Percentiles rank a stretch among this genome's conserved stretches.
phyloP scores from a whole-genome alignment of 37 sponge, comb jelly and placozoan species.

The Theonella swinhoei region DNA sequence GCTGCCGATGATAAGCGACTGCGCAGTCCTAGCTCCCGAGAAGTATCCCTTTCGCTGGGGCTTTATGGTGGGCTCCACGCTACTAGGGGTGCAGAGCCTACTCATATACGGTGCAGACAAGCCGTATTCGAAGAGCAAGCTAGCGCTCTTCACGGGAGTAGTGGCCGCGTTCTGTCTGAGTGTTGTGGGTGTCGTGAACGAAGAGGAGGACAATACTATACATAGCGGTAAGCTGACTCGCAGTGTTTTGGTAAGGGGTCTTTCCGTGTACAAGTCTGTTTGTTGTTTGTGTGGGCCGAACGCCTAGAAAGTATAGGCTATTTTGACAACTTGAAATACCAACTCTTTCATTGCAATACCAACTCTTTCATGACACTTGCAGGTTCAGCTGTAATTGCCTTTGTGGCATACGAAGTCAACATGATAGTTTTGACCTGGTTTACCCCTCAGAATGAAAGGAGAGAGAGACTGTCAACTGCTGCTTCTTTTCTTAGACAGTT shows the following conservation, averaged over 20 bases:
- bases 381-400: slow-evolving; percentile 65
- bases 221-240: slow-evolving; percentile 32
- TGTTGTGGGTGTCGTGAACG: slow-evolving; percentile 74
- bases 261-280: neutral
- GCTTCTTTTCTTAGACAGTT: neutral
- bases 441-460: neutral
- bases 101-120: slow-evolving; percentile 52
- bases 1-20: slow-evolving; percentile 88
- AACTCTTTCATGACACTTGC: neutral
- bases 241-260: neutral
- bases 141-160: slow-evolving; percentile 40
- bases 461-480: neutral
- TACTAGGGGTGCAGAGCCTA: slow-evolving; percentile 28
- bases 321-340: too few species aligned
- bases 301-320: neutral
- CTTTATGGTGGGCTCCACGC: slow-evolving; percentile 28
- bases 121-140: slow-evolving; percentile 41
- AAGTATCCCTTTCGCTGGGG: slow-evolving; percentile 79
- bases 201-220: slow-evolving; percentile 50
- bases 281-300: neutral
- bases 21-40: slow-evolving; percentile 79
- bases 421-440: slow-evolving; percentile 49
- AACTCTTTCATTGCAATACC: neutral
- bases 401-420: slow-evolving; percentile 31
- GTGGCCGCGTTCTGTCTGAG: slow-evolving; percentile 43